These are phyloP conservation scores for Lasioglossum calceatum DNA, from an alignment of 2,888 invertebrate genomes.

Conservation along the genomic window DNA sequence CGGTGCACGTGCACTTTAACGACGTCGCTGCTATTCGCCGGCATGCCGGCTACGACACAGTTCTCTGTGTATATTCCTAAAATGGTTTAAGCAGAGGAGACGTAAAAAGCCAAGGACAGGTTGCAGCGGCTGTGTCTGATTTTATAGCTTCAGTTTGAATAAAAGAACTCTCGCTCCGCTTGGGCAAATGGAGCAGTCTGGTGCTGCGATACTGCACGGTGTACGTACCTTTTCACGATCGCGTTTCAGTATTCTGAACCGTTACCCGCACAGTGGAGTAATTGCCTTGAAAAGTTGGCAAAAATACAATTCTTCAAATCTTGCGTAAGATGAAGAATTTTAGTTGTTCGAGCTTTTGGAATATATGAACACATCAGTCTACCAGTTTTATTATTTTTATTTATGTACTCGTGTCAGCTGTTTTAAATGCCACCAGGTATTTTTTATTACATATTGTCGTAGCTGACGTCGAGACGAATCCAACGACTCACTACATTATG, in stretches of 20 bases:
- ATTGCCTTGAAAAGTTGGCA: no score
- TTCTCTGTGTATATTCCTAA: conserved; percentile 15
- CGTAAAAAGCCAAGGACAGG: conserved; percentile 9
- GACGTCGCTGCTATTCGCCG: conserved; percentile 27
- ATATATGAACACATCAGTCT: no score
- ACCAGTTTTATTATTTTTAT: no score
- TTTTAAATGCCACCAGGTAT: no score
- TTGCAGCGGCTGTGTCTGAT: conserved; percentile 2
- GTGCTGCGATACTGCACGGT: not conserved
- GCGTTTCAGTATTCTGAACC: not conserved
- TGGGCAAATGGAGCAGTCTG: not conserved
- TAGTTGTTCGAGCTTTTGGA: no score
- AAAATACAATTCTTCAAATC: no score
- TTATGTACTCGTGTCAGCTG: no score
- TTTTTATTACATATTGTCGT: no score
- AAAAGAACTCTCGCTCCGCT: not conserved
- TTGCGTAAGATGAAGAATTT: no score
- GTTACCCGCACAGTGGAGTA: no score
- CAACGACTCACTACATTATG: no score
- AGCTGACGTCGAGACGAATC: no score
- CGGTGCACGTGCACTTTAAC: conserved; percentile 49
- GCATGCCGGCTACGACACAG: conserved; percentile 7
- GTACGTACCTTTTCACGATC: not conserved
- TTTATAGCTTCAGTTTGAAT: not conserved
- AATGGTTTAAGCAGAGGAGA: conserved; percentile 23